A percentile compares a stretch with the other conserved stretches of the same genome.
Conservation (phyloP, 2,113 vertebrate genomes). For the Orientallactaga bullata region DNA sequence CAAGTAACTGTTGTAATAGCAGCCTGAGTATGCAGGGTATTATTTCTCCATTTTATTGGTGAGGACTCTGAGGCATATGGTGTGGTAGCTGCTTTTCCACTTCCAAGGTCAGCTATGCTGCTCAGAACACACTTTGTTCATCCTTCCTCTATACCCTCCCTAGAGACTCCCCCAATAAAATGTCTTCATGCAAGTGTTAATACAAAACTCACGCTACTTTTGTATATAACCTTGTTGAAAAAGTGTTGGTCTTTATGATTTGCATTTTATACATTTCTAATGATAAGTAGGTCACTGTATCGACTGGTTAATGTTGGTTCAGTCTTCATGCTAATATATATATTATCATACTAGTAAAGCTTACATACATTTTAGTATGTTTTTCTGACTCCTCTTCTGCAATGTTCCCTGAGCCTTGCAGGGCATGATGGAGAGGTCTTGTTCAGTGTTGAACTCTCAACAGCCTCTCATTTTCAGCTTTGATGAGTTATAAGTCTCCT, state of each 20-base stretch:
- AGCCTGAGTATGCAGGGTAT: neutral
- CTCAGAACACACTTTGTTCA: neutral
- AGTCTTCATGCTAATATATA: neutral
- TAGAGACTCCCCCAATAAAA: neutral
- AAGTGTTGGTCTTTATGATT: neutral
- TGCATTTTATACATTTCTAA: constrained; percentile 20
- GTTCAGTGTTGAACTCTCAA: too few relatives aligned
- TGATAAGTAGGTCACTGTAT: neutral
- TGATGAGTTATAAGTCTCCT: too few relatives aligned
- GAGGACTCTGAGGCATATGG: neutral
- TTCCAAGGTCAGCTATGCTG: neutral
- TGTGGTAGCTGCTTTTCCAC: neutral
- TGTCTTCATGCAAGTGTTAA: neutral
- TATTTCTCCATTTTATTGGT: neutral
- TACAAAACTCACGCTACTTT: neutral
- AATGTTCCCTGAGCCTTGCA: too few relatives aligned
- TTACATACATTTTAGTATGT: too few relatives aligned
- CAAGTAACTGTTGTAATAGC: neutral
- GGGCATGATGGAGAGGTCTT: too few relatives aligned
- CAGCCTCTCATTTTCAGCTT: too few relatives aligned
- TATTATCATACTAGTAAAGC: neutral
- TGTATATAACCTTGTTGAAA: neutral
- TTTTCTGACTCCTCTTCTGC: too few relatives aligned
- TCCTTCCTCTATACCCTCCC: too few relatives aligned
- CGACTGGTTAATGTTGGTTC: neutral